These are phyloP conservation scores for Apaloderma vittatum DNA, from an alignment of 2,113 vertebrate genomes.

Conservation along the genomic window DNA sequence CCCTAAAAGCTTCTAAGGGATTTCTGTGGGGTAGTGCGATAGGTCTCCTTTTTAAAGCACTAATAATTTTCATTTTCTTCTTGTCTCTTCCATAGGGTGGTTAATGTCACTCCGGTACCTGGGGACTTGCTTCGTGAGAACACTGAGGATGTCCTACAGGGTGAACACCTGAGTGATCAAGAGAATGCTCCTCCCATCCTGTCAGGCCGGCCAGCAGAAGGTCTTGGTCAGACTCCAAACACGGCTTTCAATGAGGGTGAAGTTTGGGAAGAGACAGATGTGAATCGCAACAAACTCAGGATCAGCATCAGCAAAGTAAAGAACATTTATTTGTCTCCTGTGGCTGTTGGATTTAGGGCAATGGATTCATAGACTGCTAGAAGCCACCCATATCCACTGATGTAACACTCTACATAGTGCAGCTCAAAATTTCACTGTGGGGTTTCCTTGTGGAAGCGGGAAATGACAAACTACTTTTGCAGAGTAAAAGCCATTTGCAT, in stretches of 20 bases:
- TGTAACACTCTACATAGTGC: not conserved
- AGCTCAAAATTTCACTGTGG: not conserved
- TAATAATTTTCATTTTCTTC: not conserved
- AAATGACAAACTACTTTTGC: not conserved
- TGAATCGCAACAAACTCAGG: slow-evolving; percentile 98
- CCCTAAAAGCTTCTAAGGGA: not conserved
- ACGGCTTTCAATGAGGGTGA: slow-evolving; percentile 84
- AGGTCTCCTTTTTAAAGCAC: not conserved
- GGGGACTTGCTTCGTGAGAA: slow-evolving; percentile 95
- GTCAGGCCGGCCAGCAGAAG: slow-evolving; percentile 80
- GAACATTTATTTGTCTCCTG: not conserved
- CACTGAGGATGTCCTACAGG: slow-evolving; percentile 95
- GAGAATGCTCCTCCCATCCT: slow-evolving; percentile 93
- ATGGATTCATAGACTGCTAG: not conserved
- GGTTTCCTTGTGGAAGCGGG: not conserved
- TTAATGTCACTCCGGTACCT: slow-evolving; percentile 90
- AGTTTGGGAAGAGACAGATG: slow-evolving; percentile 96
- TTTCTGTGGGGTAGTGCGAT: not conserved
- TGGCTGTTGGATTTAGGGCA: not conserved
- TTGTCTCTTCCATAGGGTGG: slow-evolving; percentile 79
- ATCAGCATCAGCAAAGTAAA: slow-evolving; percentile 98
- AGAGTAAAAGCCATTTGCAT: not conserved
- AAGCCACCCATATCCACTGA: not conserved
- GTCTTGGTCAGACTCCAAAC: slow-evolving; percentile 77
- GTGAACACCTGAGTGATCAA: slow-evolving; percentile 96